These are phyloP conservation scores for Penaeus indicus DNA, from an alignment of 1,140 invertebrate species.

Conservation along the genomic window DNA sequence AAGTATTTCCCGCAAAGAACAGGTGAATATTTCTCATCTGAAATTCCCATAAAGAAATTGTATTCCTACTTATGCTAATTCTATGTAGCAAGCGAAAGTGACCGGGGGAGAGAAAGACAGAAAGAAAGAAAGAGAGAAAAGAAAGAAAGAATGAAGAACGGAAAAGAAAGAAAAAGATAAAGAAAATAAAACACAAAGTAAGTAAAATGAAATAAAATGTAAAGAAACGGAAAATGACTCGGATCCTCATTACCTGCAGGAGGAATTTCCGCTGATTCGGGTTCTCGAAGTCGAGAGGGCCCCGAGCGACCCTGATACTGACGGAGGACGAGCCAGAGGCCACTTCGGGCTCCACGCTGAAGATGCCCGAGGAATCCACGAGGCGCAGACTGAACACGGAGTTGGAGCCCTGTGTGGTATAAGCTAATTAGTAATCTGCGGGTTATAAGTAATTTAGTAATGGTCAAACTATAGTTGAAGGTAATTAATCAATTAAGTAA, in stretches of 20 bases:
- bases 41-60: too few species aligned
- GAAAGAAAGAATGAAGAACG: too few species aligned
- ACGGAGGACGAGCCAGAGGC: slow-evolving; percentile 85
- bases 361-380: slow-evolving; percentile 84
- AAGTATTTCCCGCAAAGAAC: too few species aligned
- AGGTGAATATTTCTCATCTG: too few species aligned
- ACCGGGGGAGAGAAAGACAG: too few species aligned
- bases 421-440: background rate
- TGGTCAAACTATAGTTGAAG: too few species aligned
- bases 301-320: slow-evolving; percentile 84
- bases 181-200: background rate
- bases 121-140: too few species aligned
- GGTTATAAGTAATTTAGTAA: background rate
- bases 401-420: slow-evolving; percentile 78
- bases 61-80: too few species aligned
- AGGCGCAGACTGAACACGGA: slow-evolving; percentile 77
- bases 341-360: slow-evolving; percentile 84
- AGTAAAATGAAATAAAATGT: background rate
- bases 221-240: background rate
- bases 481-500: too few species aligned
- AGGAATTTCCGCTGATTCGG: slow-evolving; percentile 93
- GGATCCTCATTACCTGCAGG: slow-evolving; percentile 77
- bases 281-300: slow-evolving; percentile 89
- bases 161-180: too few species aligned
- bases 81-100: too few species aligned